phyloP scores from a whole-genome alignment of 2,888 invertebrate genomes.

The Drosophila tripunctata region DNA sequence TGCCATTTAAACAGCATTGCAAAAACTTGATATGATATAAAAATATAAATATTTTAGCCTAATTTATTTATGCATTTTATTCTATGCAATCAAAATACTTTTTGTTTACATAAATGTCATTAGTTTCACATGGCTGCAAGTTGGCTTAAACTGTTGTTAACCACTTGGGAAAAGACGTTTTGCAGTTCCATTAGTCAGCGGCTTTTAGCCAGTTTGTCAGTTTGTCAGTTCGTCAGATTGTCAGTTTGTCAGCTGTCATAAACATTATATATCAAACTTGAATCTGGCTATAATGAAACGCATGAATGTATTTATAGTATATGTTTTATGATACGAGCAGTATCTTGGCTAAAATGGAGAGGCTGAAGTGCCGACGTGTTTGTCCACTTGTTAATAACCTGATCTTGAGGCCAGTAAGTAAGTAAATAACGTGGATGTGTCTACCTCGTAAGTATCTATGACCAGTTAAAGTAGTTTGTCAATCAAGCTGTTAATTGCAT shows the following conservation, averaged over 20 bases:
- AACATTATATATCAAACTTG: constrained; percentile 56
- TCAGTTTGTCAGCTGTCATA: constrained; percentile 58
- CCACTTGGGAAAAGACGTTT: constrained; percentile 10
- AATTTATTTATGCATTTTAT: background rate
- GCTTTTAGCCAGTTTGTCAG: constrained; percentile 48
- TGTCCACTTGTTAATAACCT: constrained; percentile 57
- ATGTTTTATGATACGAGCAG: constrained; percentile 46
- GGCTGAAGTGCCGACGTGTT: constrained; percentile 48
- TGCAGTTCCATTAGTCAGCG: constrained; percentile 17
- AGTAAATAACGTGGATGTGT: background rate
- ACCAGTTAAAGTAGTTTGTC: constrained; percentile 53
- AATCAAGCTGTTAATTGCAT: constrained; percentile 51
- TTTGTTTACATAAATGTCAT: constrained; percentile 3
- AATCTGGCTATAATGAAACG: constrained; percentile 26
- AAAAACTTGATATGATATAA: too few relatives aligned
- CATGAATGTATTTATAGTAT: constrained; percentile 16
- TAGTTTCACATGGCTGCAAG: constrained; percentile 2
- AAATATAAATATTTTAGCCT: too few relatives aligned
- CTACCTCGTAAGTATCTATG: constrained; percentile 40
- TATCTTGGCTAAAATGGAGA: constrained; percentile 30
- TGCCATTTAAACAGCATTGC: background rate
- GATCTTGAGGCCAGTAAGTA: constrained; percentile 23
- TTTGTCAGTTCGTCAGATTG: constrained; percentile 10
- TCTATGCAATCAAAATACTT: background rate
- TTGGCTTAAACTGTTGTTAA: constrained; percentile 7